phyloP scores from a whole-genome alignment of 2,113 vertebrate species.

The Megalops atlanticus region DNA sequence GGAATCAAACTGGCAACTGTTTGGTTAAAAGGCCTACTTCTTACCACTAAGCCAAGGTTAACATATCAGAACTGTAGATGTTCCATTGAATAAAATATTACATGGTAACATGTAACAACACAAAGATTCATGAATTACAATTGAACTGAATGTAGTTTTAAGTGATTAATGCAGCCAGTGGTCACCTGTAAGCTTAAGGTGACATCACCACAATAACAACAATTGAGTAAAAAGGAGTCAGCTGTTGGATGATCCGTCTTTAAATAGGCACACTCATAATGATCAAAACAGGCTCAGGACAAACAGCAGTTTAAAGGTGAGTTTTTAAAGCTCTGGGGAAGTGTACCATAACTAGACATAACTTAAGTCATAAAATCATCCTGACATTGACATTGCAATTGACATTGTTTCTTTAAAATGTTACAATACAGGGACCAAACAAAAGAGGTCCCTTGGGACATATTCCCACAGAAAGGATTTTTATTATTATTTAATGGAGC shows the following conservation, averaged over 20 bases:
- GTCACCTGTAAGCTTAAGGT: background rate
- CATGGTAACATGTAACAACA: too few relatives aligned
- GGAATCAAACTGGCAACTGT: too few relatives aligned
- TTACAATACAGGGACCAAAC: background rate
- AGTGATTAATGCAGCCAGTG: background rate
- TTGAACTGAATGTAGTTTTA: background rate
- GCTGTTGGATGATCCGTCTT: background rate
- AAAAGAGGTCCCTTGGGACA: constrained; percentile 23
- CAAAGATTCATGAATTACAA: background rate
- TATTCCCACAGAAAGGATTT: background rate
- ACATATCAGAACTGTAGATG: background rate
- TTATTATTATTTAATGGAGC: constrained; percentile 39
- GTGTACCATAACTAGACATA: too few relatives aligned
- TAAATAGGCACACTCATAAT: background rate
- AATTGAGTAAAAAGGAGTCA: background rate
- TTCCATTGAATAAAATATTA: background rate
- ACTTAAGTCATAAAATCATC: background rate
- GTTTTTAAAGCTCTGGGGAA: too few relatives aligned
- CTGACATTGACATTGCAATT: constrained; percentile 2
- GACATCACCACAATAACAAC: background rate
- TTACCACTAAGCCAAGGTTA: too few relatives aligned
- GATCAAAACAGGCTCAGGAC: background rate
- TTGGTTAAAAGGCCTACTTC: too few relatives aligned
- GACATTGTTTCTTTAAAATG: background rate
- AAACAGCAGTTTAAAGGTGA: background rate